Conservation (phyloP, 2,113 vertebrate species). For the Rutilus rutilus region DNA sequence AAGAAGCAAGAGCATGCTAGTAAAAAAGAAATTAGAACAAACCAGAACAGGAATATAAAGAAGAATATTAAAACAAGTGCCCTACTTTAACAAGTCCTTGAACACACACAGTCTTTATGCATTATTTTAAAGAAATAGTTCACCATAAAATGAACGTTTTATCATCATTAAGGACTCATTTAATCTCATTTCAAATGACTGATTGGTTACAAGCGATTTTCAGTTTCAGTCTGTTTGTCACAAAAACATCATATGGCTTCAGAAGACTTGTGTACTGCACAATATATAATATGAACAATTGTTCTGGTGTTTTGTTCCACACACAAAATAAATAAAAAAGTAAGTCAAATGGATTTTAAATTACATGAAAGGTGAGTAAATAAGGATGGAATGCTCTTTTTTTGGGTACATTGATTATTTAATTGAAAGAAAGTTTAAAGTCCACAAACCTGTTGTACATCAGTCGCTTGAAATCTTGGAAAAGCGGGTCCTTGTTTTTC, state of each 20-base stretch:
- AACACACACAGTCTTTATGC: not conserved
- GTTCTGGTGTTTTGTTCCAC: no score
- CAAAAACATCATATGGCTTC: not conserved
- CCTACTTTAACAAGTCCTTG: not conserved
- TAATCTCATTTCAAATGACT: not conserved
- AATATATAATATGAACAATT: not conserved
- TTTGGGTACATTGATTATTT: not conserved
- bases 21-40: not conserved
- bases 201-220: not conserved
- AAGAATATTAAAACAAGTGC: not conserved
- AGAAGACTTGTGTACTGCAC: not conserved
- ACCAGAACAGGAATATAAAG: not conserved
- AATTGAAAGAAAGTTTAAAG: not conserved
- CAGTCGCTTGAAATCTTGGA: slow-evolving; percentile 94
- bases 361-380: not conserved
- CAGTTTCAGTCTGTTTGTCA: not conserved
- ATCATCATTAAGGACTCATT: not conserved
- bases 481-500: slow-evolving; percentile 94
- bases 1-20: not conserved
- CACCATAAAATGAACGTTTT: not conserved
- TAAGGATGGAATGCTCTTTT: not conserved
- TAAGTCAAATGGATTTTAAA: not conserved
- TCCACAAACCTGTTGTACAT: slow-evolving; percentile 86
- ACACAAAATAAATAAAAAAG: no score
- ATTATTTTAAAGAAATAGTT: not conserved